phyloP scores from a whole-genome alignment of 1,140 invertebrate species.

The Rhynchophorus ferrugineus region DNA sequence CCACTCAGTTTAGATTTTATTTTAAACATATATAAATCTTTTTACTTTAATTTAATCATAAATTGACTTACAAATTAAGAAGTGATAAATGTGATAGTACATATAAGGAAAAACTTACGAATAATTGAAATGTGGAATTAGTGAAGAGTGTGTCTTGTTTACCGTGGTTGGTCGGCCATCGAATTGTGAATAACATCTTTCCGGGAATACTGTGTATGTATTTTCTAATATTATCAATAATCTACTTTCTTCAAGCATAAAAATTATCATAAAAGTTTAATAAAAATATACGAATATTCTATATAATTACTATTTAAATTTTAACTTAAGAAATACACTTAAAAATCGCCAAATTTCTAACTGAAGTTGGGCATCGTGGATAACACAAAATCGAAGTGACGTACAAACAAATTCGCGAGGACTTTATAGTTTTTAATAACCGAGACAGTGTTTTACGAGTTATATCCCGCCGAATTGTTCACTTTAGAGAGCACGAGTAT shows the following conservation, averaged over 20 bases:
- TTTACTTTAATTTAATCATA: no score
- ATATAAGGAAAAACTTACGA: not conserved
- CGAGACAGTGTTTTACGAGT: conserved; percentile 8
- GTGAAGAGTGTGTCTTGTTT: conserved; percentile 26
- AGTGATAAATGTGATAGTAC: not conserved
- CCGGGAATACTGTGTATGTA: conserved; percentile 38
- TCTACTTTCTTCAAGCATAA: conserved; percentile 25
- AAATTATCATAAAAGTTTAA: conserved; percentile 21
- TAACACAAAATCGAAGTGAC: conserved; percentile 34
- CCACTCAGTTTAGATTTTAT: conserved; percentile 17
- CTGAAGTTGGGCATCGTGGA: conserved; percentile 19
- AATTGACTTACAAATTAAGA: no score
- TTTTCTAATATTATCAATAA: conserved; percentile 29
- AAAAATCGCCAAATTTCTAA: conserved; percentile 6
- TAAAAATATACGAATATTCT: conserved; percentile 17
- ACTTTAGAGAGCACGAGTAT: not conserved
- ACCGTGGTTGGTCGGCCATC: conserved; percentile 40
- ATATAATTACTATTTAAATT: conserved; percentile 10
- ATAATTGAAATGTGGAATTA: no score
- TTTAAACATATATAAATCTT: conserved; percentile 5
- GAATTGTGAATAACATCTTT: conserved; percentile 40
- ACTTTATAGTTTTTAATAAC: conserved; percentile 16
- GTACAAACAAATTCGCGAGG: conserved; percentile 21
- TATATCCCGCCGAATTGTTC: conserved; percentile 7
- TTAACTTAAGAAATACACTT: conserved; percentile 5